Percentiles rank a stretch among this genome's conserved stretches.
phyloP scores from a whole-genome alignment of 2,797 vertebrate species.

The Mus spretus region DNA sequence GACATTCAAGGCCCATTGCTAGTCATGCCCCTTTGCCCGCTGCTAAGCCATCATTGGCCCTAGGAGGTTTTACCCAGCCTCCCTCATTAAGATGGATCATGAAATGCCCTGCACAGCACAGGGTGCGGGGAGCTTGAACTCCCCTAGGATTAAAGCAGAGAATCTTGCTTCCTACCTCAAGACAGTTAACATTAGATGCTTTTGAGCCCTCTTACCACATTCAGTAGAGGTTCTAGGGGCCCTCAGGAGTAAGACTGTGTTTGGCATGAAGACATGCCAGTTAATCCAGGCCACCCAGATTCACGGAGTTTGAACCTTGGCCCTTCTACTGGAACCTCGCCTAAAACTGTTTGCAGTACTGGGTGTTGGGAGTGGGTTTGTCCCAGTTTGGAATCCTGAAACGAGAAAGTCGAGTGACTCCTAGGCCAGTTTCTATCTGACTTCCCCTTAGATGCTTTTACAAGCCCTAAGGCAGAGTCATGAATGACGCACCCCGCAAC shows the following conservation, averaged over 20 bases:
- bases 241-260: neutral
- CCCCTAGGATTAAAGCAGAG: neutral
- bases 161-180: neutral
- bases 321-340: neutral
- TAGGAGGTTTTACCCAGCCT: neutral
- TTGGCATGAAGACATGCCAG: neutral
- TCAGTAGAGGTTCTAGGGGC: neutral
- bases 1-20: neutral
- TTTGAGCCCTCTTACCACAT: neutral
- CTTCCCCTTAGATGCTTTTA: neutral
- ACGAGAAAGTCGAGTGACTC: neutral
- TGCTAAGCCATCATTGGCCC: neutral
- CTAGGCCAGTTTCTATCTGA: neutral
- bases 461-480: neutral
- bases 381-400: neutral
- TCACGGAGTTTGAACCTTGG: constrained; percentile 45
- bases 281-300: neutral
- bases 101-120: neutral
- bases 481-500: neutral
- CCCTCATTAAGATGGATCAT: neutral
- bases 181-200: neutral
- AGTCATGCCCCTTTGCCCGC: constrained; percentile 43
- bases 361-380: constrained; percentile 56
- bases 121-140: neutral
- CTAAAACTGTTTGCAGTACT: constrained; percentile 48